Evolutionary conservation across 1,140 invertebrate genomes (phyloP).

Genomic region (Caenorhabditis tropicalis): DNA sequence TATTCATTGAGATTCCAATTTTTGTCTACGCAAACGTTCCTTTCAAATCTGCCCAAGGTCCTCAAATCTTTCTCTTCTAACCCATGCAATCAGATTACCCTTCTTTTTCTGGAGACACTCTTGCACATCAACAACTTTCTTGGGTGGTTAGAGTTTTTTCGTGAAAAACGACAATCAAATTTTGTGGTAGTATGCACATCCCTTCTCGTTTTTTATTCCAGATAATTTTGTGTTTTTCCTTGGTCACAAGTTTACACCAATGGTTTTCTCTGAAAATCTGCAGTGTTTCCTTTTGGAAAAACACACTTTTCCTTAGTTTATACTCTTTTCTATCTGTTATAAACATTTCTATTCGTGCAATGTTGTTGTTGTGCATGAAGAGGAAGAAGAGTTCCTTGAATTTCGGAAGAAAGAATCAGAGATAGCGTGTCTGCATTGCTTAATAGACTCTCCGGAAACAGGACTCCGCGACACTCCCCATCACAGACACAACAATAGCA

Average conservation of each 20-base stretch:
- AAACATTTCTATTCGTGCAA: background rate
- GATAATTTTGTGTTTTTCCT: background rate
- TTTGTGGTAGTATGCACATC: background rate
- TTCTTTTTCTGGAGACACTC: background rate
- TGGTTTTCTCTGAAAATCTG: too few relatives aligned
- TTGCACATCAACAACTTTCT: background rate
- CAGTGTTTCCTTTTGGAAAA: background rate
- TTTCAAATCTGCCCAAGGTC: too few relatives aligned
- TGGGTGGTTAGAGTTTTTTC: background rate
- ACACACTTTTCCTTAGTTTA: too few relatives aligned
- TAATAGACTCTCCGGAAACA: constrained; percentile 39
- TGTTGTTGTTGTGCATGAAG: constrained; percentile 14
- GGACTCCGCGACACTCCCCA: background rate
- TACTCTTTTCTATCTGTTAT: background rate
- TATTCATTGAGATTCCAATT: too few relatives aligned
- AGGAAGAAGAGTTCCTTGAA: constrained; percentile 10
- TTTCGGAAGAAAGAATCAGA: constrained; percentile 15
- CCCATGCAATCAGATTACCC: background rate
- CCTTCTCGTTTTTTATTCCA: background rate
- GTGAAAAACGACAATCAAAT: background rate
- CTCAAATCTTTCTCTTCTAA: background rate
- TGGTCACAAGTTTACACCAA: background rate
- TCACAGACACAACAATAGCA: background rate
- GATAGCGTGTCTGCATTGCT: constrained; percentile 41
- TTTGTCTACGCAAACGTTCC: too few relatives aligned